Conservation (phyloP, 2,797 vertebrate genomes). For the Heliangelus exortis region DNA sequence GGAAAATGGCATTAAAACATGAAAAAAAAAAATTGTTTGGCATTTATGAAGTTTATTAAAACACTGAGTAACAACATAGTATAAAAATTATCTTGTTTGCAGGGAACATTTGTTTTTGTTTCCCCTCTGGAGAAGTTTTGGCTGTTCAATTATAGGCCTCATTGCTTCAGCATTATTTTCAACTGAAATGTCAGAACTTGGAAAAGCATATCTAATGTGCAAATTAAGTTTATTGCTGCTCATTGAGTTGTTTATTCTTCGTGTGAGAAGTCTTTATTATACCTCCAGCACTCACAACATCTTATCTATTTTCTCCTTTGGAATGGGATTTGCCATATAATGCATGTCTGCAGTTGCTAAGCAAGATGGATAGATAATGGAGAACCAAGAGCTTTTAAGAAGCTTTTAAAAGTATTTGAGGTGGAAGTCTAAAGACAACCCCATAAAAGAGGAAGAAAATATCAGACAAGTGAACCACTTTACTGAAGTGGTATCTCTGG, state of each 20-base stretch:
- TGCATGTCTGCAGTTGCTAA: constrained; percentile 33
- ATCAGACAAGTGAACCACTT: background rate
- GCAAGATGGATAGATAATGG: constrained; percentile 35
- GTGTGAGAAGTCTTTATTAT: constrained; percentile 78
- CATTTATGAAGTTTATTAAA: constrained; percentile 79
- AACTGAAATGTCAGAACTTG: constrained; percentile 80
- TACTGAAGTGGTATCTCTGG: background rate
- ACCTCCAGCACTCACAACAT: constrained; percentile 60
- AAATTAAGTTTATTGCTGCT: constrained; percentile 82
- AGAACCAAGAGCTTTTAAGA: constrained; percentile 45
- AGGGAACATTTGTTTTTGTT: constrained; percentile 81
- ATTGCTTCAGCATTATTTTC: constrained; percentile 83
- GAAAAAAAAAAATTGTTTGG: constrained; percentile 41
- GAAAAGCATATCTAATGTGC: constrained; percentile 84
- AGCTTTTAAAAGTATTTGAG: constrained; percentile 46
- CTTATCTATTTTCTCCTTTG: constrained; percentile 50
- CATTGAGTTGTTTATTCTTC: constrained; percentile 78
- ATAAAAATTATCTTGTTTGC: constrained; percentile 77
- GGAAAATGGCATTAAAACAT: constrained; percentile 32
- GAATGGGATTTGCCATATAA: constrained; percentile 15
- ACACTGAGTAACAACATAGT: constrained; percentile 71
- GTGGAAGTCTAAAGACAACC: constrained; percentile 16
- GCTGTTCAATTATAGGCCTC: constrained; percentile 86
- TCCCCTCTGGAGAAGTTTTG: constrained; percentile 80
- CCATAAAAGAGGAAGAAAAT: constrained; percentile 46